Percentiles rank a stretch among this genome's conserved stretches.
Conservation (phyloP, 35 echinoderm and acorn worm species). For the Lytechinus variegatus region DNA sequence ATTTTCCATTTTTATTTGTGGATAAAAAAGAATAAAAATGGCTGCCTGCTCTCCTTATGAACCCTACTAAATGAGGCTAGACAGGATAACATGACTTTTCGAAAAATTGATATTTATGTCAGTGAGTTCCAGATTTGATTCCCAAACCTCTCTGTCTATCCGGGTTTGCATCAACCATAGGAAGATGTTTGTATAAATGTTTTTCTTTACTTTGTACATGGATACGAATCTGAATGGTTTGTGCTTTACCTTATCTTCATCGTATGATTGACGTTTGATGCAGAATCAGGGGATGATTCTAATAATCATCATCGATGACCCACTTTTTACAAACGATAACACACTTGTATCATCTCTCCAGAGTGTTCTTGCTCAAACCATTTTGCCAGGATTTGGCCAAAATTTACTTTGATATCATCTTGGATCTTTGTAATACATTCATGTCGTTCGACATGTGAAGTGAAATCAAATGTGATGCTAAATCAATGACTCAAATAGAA, state of each 20-base stretch:
- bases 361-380: neutral
- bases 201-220: neutral
- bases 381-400: neutral
- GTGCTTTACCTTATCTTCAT: conserved; percentile 23
- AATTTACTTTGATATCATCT: neutral
- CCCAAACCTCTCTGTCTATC: neutral
- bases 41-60: neutral
- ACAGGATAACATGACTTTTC: conserved; percentile 4
- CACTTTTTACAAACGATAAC: neutral
- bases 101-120: neutral
- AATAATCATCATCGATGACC: conserved; percentile 23
- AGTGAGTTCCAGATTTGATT: neutral
- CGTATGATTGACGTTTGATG: neutral
- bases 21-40: neutral
- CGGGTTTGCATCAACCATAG: neutral
- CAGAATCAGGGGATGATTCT: neutral
- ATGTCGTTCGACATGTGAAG: neutral
- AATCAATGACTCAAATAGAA: neutral
- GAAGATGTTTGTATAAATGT: neutral
- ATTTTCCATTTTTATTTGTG: neutral
- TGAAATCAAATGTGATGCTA: neutral
- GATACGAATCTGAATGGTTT: neutral
- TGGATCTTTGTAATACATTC: neutral
- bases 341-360: neutral
- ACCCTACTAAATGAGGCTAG: neutral